A percentile compares a stretch with the other conserved stretches of the same genome.
These are phyloP conservation scores for Monopis laevigella DNA, from an alignment of 2,888 invertebrate genomes.

Conservation along the genomic window DNA sequence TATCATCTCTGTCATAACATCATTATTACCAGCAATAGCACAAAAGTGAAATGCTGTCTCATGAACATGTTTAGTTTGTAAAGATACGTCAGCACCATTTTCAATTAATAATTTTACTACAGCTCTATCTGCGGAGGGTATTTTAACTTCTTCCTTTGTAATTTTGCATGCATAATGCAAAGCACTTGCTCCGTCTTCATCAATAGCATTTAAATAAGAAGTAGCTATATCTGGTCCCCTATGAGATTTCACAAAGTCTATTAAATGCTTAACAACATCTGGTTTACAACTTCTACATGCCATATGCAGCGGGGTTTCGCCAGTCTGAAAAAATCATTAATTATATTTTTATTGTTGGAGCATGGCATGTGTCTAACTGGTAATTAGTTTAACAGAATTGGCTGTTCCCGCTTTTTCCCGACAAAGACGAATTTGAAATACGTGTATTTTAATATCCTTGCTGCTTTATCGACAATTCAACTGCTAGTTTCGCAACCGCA, in stretches of 20 bases:
- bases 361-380: no score
- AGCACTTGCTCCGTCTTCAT: slow-evolving; percentile 92
- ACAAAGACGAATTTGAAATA: no score
- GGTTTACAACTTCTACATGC: slow-evolving; percentile 88
- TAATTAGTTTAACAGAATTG: no score
- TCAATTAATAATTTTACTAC: slow-evolving; percentile 90
- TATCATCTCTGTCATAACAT: slow-evolving; percentile 93
- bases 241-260: slow-evolving; percentile 81
- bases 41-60: slow-evolving; percentile 97
- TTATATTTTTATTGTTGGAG: no score
- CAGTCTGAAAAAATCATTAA: slow-evolving; percentile 67
- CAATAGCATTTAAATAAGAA: slow-evolving; percentile 87
- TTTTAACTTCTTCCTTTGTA: slow-evolving; percentile 80
- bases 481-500: no score
- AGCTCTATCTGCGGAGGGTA: slow-evolving; percentile 80
- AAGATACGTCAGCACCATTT: slow-evolving; percentile 89
- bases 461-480: no score
- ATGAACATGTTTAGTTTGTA: slow-evolving; percentile 84
- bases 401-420: no score
- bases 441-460: no score
- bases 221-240: slow-evolving; percentile 81
- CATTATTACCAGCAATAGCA: slow-evolving; percentile 94
- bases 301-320: slow-evolving; percentile 95
- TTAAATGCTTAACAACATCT: slow-evolving; percentile 86
- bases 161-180: slow-evolving; percentile 95